Base-by-base conservation (phyloP, 2,113 vertebrate genomes). In the Dasyprocta punctata region DNA sequence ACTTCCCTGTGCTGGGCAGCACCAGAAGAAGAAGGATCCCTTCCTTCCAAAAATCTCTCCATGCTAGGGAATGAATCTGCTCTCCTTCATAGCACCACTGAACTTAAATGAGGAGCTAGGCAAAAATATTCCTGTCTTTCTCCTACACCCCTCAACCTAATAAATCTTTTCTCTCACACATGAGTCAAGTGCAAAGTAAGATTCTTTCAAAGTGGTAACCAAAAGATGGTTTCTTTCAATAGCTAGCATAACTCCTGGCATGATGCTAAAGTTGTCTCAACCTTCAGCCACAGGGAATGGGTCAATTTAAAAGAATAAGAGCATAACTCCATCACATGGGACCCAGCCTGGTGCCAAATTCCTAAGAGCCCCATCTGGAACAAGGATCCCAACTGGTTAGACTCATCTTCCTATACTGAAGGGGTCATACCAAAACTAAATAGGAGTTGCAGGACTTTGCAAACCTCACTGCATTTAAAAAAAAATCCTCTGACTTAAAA, bases 251-350 rank as follows among this genome's bases (percentile, higher is more conserved):
- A 67, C 44, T 60, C 60, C 44, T 54, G 47, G n/a, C 73, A 36
- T 69, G 60, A 78, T 92, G 60, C 90, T 80, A 86, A 58, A 56
- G 49, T 92, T 73, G 19, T n/a, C 58, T 73, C 63, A 95, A 93
- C 52, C 56, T 91, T 89, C 75, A 95, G 41, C 90, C 95, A 71
- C 71, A 61, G 8, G 8, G 38, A 87, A 97, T 95, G n/a, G 85
- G 90, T 89, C 87, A 88, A 54, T 24, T 86, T 96, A 92, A 77
- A 73, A 86, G 38, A 92, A 73, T 96, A 65, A 94, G 7, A 89
- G 44, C 47, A 44, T 77, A 89, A 0, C 38, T 93, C 95, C 41
- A 67, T 80, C 78, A 19, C 16, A 81, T 22, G 30, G 13, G 92
- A 44, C 20, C 58, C 54, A 65, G 67, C 71, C 73, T 41, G 38